Conservation (phyloP, 92 coral and sea anemone genomes). For the Phenganax marumi region DNA sequence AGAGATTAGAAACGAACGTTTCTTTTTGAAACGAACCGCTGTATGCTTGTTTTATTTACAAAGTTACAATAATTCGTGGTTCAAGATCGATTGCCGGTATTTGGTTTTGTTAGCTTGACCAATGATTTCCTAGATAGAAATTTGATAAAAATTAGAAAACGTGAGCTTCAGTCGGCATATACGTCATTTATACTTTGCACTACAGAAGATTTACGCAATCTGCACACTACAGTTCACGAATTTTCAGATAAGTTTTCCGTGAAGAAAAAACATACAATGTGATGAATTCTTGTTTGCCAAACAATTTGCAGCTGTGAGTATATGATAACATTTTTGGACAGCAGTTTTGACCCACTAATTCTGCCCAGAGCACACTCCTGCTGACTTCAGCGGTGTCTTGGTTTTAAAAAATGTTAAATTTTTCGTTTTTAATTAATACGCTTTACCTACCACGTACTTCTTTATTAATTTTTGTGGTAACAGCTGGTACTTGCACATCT, state of each 20-base stretch:
- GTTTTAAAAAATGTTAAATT: neutral
- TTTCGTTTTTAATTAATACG: conserved; percentile 21
- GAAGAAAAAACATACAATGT: too few species aligned
- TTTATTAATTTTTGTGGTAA: conserved; percentile 17
- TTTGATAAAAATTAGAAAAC: too few species aligned
- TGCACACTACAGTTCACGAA: too few species aligned
- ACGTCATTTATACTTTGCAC: too few species aligned
- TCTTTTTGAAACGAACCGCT: neutral
- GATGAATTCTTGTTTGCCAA: neutral
- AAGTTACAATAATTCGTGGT: too few species aligned
- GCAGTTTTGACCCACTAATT: conserved; percentile 29
- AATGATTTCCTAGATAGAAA: too few species aligned
- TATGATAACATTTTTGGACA: neutral
- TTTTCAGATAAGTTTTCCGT: too few species aligned
- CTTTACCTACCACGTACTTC: neutral
- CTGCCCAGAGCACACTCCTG: conserved; percentile 16
- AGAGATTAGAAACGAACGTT: neutral
- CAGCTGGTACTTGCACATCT: neutral
- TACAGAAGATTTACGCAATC: too few species aligned
- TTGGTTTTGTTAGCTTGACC: too few species aligned
- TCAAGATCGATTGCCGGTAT: too few species aligned
- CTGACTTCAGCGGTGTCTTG: conserved; percentile 29
- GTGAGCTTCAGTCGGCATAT: too few species aligned
- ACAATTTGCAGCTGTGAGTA: conserved; percentile 10
- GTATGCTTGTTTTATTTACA: neutral